Conservation (phyloP, 2,888 invertebrate species). For the Galeopsomyia nigrocyanea region DNA sequence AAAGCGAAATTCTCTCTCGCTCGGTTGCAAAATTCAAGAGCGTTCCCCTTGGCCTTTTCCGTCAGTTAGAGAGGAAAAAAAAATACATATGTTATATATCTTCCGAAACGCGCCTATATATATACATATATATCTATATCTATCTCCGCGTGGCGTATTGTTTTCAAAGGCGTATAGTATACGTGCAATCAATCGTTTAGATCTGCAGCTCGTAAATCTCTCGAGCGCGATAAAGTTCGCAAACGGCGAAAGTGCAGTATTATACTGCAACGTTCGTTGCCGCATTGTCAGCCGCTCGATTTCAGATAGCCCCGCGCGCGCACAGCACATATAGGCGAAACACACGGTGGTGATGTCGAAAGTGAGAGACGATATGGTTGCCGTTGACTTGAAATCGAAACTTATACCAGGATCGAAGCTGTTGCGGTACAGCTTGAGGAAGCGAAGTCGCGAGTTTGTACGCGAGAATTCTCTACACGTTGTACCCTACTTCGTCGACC, state of each 20-base stretch:
- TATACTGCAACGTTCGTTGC: background rate
- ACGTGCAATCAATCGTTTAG: too few species aligned
- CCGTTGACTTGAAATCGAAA: background rate
- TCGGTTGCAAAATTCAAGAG: too few species aligned
- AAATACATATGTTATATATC: too few species aligned
- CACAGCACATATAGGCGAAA: too few species aligned
- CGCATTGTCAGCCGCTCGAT: background rate
- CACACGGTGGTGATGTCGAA: background rate
- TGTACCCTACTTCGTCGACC: conserved; percentile 83
- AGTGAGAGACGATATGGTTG: background rate
- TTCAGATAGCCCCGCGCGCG: background rate
- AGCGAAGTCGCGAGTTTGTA: conserved; percentile 56
- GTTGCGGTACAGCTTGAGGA: conserved; percentile 52
- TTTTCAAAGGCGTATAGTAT: too few species aligned
- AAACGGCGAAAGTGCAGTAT: conserved; percentile 40
- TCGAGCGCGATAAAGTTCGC: conserved; percentile 34
- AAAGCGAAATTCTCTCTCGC: too few species aligned
- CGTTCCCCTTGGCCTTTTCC: too few species aligned
- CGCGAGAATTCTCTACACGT: conserved; percentile 76
- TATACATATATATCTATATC: too few species aligned
- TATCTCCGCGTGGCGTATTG: too few species aligned
- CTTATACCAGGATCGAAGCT: conserved; percentile 6
- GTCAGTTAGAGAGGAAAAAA: too few species aligned
- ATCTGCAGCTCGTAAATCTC: conserved; percentile 35
- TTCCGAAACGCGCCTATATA: too few species aligned